phyloP scores from a whole-genome alignment of 1,140 invertebrate species.

The Drosophila murphyi region DNA sequence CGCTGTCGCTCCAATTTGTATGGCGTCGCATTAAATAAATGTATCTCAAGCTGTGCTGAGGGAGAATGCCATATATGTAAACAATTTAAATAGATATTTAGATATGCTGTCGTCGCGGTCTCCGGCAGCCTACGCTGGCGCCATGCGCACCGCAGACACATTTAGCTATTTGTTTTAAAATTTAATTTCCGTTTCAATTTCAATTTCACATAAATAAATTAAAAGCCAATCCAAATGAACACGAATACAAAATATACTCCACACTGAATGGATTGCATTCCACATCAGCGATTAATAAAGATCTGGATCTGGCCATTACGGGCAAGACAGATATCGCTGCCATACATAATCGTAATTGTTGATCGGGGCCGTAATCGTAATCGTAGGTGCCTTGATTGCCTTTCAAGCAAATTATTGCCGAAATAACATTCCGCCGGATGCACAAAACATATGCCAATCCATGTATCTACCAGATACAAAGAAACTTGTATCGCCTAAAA shows the following conservation, averaged over 20 bases:
- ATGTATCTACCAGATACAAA: slow-evolving; percentile 29
- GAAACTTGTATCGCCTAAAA: slow-evolving; percentile 32
- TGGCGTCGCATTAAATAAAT: slow-evolving; percentile 75
- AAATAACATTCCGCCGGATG: slow-evolving; percentile 68
- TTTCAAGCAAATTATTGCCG: slow-evolving; percentile 38
- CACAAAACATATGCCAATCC: slow-evolving; percentile 75
- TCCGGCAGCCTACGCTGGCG: slow-evolving; percentile 69
- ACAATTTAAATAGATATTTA: slow-evolving; percentile 82
- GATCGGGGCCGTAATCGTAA: slow-evolving; percentile 21
- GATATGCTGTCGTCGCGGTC: slow-evolving; percentile 63
- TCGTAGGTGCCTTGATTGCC: slow-evolving; percentile 31
- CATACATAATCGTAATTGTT: slow-evolving; percentile 47
- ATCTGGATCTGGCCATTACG: slow-evolving; percentile 33
- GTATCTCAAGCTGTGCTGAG: slow-evolving; percentile 77
- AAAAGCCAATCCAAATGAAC: slow-evolving; percentile 46
- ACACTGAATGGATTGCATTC: slow-evolving; percentile 37
- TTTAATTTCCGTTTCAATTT: slow-evolving; percentile 84
- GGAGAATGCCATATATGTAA: slow-evolving; percentile 58
- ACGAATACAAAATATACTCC: slow-evolving; percentile 42
- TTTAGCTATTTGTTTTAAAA: slow-evolving; percentile 79
- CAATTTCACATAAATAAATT: slow-evolving; percentile 80
- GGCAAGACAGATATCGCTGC: slow-evolving; percentile 51
- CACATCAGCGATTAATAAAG: slow-evolving; percentile 58
- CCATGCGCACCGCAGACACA: slow-evolving; percentile 43
- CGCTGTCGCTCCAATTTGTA: slow-evolving; percentile 68